phyloP scores from a whole-genome alignment of 2,888 invertebrate species.

The Drosophila fungiperda region DNA sequence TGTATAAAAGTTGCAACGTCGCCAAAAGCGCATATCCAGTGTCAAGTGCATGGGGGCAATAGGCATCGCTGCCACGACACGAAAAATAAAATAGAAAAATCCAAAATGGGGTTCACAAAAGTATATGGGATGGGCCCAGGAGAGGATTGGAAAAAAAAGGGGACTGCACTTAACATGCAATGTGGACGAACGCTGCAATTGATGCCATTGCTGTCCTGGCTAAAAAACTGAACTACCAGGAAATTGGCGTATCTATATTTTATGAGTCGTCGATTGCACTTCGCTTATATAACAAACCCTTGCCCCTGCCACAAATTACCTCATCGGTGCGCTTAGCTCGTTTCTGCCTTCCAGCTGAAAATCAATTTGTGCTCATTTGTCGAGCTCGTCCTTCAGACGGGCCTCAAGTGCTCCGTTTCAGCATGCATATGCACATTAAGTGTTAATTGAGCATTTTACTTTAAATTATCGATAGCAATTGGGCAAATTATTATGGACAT shows the following conservation, averaged over 20 bases:
- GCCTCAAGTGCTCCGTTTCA: not conserved
- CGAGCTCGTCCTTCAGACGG: constrained; percentile 8
- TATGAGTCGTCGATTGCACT: constrained; percentile 66
- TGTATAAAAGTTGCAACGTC: constrained; percentile 17
- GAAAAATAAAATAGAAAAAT: not conserved
- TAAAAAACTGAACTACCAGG: constrained; percentile 21
- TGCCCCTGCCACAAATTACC: not conserved
- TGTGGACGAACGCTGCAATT: constrained; percentile 27
- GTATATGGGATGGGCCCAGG: not conserved
- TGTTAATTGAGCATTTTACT: constrained; percentile 7
- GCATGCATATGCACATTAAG: constrained; percentile 20
- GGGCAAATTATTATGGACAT: not conserved
- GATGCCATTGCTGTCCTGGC: constrained; percentile 30
- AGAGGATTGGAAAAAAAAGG: not conserved
- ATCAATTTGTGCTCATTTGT: constrained; percentile 40
- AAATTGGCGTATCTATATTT: constrained; percentile 65
- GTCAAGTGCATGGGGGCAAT: constrained; percentile 70
- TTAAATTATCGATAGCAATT: constrained; percentile 2
- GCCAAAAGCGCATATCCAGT: constrained; percentile 52
- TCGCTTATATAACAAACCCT: not conserved
- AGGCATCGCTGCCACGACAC: constrained; percentile 25
- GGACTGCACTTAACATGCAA: constrained; percentile 50
- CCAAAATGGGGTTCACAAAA: not conserved
- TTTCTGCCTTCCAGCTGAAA: not conserved
- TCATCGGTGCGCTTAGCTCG: not conserved